Percentiles rank a stretch among this genome's conserved stretches.
Conservation (phyloP, 1,140 invertebrate genomes). For the Thaumetopoea pityocampa region DNA sequence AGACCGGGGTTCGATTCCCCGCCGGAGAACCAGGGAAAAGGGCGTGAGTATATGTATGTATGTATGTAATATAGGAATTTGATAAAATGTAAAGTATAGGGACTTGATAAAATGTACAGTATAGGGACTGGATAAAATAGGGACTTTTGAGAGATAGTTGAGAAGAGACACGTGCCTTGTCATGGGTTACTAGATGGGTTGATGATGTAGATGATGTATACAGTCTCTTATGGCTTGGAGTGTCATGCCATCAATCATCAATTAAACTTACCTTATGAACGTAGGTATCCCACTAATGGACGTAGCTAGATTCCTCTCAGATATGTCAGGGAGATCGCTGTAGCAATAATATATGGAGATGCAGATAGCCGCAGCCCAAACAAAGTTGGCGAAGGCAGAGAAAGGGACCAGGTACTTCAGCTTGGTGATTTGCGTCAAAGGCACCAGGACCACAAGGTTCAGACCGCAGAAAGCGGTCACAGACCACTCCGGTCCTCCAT, state of each 20-base stretch:
- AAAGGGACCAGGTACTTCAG: slow-evolving; percentile 87
- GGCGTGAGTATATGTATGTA: too few species aligned
- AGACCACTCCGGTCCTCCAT: slow-evolving; percentile 59
- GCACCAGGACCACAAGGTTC: slow-evolving; percentile 77
- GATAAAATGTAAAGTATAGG: neutral
- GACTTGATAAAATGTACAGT: neutral
- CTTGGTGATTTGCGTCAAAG: slow-evolving; percentile 81
- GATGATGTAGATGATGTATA: too few species aligned
- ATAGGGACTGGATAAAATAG: too few species aligned
- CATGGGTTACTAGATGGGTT: too few species aligned
- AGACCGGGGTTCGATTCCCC: too few species aligned
- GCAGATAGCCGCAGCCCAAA: slow-evolving; percentile 81
- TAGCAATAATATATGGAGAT: slow-evolving; percentile 87
- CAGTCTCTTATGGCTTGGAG: too few species aligned
- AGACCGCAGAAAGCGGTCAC: slow-evolving; percentile 77
- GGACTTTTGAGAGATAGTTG: too few species aligned
- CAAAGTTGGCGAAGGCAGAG: slow-evolving; percentile 83
- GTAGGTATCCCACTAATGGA: slow-evolving; percentile 76
- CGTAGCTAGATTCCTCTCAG: slow-evolving; percentile 73
- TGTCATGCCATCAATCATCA: too few species aligned
- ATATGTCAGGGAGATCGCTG: slow-evolving; percentile 65
- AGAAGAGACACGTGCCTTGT: too few species aligned
- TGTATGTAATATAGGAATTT: too few species aligned
- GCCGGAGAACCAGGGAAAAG: too few species aligned
- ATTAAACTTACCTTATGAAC: slow-evolving; percentile 77